Percentiles rank a stretch among this genome's conserved stretches.
phyloP scores from a whole-genome alignment of 2,113 vertebrate genomes.

The Marmota monax region DNA sequence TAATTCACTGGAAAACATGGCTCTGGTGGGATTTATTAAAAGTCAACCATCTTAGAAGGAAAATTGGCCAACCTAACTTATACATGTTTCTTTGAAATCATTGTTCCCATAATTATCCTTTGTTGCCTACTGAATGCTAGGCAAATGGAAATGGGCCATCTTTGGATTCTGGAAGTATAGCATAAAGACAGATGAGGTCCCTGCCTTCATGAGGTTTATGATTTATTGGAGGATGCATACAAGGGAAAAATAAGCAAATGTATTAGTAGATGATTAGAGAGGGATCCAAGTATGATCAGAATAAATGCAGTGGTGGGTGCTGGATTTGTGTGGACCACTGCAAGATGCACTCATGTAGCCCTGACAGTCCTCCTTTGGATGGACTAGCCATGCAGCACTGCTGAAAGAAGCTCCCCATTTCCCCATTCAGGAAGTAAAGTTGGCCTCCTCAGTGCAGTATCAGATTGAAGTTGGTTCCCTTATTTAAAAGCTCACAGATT shows the following conservation, averaged over 20 bases:
- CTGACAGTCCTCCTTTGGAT: background rate
- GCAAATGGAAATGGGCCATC: background rate
- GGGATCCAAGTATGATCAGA: background rate
- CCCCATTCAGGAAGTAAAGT: background rate
- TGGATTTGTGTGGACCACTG: background rate
- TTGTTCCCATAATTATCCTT: background rate
- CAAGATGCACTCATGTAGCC: background rate
- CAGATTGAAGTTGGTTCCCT: background rate
- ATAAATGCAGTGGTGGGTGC: background rate
- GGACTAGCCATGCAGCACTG: background rate
- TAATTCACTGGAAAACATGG: background rate
- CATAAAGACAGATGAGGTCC: background rate
- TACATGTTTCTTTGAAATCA: background rate
- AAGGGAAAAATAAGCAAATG: background rate
- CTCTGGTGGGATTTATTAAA: background rate
- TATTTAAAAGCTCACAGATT: background rate
- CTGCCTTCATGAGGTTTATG: background rate
- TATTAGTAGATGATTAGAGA: background rate
- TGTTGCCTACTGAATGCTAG: background rate
- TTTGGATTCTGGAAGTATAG: background rate
- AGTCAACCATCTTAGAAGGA: background rate
- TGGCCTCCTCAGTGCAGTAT: background rate
- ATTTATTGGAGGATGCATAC: background rate
- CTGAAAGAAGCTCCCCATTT: background rate
- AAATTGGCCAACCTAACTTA: background rate